Evolutionary conservation across 2,888 invertebrate species (phyloP).

Genomic region (Salticus scenicus): DNA sequence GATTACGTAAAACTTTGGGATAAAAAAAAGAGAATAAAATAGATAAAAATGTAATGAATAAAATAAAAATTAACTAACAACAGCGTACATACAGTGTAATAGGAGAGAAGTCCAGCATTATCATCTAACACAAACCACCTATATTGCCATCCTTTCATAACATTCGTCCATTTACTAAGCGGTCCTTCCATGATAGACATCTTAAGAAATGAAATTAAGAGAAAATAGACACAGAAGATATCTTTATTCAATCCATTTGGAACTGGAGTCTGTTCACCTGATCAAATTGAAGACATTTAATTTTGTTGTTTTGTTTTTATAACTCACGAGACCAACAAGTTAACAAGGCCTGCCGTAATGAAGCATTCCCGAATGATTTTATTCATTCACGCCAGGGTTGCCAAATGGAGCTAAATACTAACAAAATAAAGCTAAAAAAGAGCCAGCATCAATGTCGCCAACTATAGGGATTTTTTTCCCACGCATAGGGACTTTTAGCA

Average conservation of each 20-base stretch:
- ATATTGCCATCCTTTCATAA: conserved; percentile 99
- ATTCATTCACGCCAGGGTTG: no score
- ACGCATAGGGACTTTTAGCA: no score
- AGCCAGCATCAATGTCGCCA: no score
- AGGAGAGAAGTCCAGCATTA: conserved; percentile 94
- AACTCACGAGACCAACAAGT: background rate
- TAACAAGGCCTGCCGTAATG: background rate
- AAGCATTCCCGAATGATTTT: background rate
- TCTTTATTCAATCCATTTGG: background rate
- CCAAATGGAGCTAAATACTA: no score
- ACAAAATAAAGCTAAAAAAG: no score
- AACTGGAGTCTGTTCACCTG: background rate
- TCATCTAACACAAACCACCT: conserved; percentile 99
- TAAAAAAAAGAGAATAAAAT: no score
- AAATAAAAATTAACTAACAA: no score
- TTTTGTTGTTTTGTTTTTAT: background rate
- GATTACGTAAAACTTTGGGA: no score
- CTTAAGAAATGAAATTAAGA: background rate
- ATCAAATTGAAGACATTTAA: background rate
- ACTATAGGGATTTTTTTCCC: no score
- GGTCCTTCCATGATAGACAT: conserved; percentile 87
- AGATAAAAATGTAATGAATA: no score
- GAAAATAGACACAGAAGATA: background rate
- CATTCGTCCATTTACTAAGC: conserved; percentile 97
- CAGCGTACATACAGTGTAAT: conserved; percentile 97